A percentile compares a stretch with the other conserved stretches of the same genome.
Conservation (phyloP, 2,797 vertebrate genomes). For the Mionectes olivaceus region DNA sequence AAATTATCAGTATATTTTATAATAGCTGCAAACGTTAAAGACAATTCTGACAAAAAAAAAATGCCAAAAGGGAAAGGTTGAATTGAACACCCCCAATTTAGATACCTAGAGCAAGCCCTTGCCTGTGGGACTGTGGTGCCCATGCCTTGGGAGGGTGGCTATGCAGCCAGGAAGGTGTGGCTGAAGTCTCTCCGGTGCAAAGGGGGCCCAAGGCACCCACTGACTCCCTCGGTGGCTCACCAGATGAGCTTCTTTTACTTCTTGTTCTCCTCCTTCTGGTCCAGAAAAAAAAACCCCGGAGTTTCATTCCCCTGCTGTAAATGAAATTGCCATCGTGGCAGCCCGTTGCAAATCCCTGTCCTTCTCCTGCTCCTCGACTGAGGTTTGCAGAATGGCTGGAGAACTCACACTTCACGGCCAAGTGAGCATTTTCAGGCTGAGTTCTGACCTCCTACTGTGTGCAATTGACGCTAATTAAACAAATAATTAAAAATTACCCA, state of each 20-base stretch:
- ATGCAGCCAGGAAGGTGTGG: background rate
- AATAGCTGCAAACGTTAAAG: background rate
- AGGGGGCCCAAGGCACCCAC: rapidly evolving
- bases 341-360: background rate
- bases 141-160: rapidly evolving
- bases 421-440: background rate
- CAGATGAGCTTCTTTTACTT: background rate
- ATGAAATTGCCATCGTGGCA: rapidly evolving
- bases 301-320: background rate
- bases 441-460: background rate
- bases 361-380: background rate
- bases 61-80: background rate
- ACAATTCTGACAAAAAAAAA: background rate
- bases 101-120: rapidly evolving
- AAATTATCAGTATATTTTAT: rapidly evolving
- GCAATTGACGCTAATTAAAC: slow-evolving; percentile 58
- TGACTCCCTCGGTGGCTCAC: too few species aligned
- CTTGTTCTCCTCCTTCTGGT: background rate
- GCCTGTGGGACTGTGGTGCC: background rate
- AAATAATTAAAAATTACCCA: slow-evolving; percentile 19
- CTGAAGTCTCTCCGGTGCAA: background rate
- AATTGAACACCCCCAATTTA: rapidly evolving
- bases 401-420: rapidly evolving
- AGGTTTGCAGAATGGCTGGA: background rate
- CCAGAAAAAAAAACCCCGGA: background rate